A percentile compares a stretch with the other conserved stretches of the same genome.
These are phyloP conservation scores for Saccopteryx leptura DNA, from an alignment of 2,113 vertebrate genomes.

Conservation along the genomic window DNA sequence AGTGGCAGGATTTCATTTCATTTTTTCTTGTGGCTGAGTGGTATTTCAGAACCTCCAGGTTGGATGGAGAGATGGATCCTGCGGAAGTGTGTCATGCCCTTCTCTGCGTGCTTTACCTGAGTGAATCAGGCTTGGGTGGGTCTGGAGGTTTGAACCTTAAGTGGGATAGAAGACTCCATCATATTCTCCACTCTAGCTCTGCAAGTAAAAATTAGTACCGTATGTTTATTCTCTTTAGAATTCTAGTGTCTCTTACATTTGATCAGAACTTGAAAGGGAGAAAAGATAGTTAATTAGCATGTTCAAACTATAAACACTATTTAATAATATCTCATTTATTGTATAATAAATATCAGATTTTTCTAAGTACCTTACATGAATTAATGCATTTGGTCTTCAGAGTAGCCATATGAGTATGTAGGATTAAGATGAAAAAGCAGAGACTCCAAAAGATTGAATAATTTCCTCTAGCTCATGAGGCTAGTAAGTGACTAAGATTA, in stretches of 20 bases:
- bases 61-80: accelerated
- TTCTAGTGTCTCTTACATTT: constrained; percentile 3
- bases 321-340: background rate
- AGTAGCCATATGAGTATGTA: background rate
- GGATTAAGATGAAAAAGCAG: background rate
- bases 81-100: background rate
- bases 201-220: background rate
- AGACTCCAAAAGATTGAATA: background rate
- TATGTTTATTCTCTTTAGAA: constrained; percentile 15
- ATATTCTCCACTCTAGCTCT: background rate
- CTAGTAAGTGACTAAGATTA: background rate
- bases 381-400: background rate
- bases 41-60: background rate
- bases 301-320: background rate
- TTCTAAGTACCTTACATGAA: background rate
- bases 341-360: background rate
- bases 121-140: background rate
- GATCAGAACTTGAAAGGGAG: background rate
- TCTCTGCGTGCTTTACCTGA: background rate
- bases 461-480: background rate
- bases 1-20: no score
- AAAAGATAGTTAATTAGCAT: background rate
- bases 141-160: background rate
- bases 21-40: no score
- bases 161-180: background rate